These are phyloP conservation scores for Nymphalis c-album DNA, from an alignment of 2,888 invertebrate genomes.

Conservation along the genomic window DNA sequence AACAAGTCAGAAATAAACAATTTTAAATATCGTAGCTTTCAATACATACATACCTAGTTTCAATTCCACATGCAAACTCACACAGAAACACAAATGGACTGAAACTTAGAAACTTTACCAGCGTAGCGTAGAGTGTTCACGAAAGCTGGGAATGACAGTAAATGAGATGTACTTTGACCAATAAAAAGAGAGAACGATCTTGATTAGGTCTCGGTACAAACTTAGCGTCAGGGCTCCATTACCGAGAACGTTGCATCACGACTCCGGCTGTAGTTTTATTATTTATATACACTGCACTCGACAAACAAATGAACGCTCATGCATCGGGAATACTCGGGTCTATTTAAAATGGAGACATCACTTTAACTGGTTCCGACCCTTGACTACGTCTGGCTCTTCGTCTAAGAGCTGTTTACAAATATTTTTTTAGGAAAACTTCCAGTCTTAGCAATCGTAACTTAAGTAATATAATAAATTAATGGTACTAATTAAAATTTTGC, in stretches of 20 bases:
- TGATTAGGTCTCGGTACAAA: constrained; percentile 70
- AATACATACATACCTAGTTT: too few species aligned
- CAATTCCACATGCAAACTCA: neutral
- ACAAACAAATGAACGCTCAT: constrained; percentile 65
- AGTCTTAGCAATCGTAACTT: neutral
- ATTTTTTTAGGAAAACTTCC: neutral
- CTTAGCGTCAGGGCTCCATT: constrained; percentile 70
- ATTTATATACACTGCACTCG: constrained; percentile 63
- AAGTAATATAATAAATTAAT: too few species aligned
- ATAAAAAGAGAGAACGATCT: constrained; percentile 69
- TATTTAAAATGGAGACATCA: constrained; percentile 10
- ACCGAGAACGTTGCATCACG: constrained; percentile 77
- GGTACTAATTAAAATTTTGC: too few species aligned
- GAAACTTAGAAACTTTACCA: constrained; percentile 10
- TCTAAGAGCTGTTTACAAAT: neutral
- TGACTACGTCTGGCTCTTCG: neutral
- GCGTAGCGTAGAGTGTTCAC: constrained; percentile 21
- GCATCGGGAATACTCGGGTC: constrained; percentile 51
- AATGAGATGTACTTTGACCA: constrained; percentile 58
- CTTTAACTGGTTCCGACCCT: neutral
- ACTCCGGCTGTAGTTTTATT: constrained; percentile 69
- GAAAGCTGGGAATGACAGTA: constrained; percentile 40
- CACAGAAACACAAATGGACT: constrained; percentile 10
- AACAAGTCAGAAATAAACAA: too few species aligned
- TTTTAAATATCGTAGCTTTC: too few species aligned